Percentiles rank a stretch among this genome's conserved stretches.
phyloP scores from a whole-genome alignment of 2,797 vertebrate species.

The Leontocebus nigricollis region DNA sequence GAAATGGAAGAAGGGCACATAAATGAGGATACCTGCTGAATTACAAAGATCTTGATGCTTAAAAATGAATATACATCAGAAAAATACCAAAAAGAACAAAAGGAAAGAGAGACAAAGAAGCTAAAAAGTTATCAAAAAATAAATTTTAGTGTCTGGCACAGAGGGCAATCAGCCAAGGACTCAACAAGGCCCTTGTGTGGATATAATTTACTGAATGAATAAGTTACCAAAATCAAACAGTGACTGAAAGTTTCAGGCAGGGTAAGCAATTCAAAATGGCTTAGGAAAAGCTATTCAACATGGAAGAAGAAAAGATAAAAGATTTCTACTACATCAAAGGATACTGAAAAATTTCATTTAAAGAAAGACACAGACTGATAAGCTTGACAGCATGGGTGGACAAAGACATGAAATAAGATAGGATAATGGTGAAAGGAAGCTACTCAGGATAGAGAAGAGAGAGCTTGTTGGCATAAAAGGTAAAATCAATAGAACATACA shows the following conservation, averaged over 20 bases:
- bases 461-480: background rate
- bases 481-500: background rate
- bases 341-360: background rate
- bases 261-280: background rate
- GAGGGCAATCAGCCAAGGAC: background rate
- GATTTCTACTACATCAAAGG: background rate
- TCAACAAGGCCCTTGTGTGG: background rate
- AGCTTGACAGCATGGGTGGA: background rate
- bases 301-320: background rate
- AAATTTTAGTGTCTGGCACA: background rate
- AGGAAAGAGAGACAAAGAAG: background rate
- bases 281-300: background rate
- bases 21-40: background rate
- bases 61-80: background rate
- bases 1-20: background rate
- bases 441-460: background rate
- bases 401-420: background rate
- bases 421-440: background rate
- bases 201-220: background rate
- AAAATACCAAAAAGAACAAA: background rate
- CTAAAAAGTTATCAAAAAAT: background rate
- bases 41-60: background rate
- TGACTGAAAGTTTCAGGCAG: background rate
- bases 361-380: background rate
- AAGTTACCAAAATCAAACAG: background rate